phyloP scores from a whole-genome alignment of 2,888 invertebrate genomes.

The Andrena marginata region DNA sequence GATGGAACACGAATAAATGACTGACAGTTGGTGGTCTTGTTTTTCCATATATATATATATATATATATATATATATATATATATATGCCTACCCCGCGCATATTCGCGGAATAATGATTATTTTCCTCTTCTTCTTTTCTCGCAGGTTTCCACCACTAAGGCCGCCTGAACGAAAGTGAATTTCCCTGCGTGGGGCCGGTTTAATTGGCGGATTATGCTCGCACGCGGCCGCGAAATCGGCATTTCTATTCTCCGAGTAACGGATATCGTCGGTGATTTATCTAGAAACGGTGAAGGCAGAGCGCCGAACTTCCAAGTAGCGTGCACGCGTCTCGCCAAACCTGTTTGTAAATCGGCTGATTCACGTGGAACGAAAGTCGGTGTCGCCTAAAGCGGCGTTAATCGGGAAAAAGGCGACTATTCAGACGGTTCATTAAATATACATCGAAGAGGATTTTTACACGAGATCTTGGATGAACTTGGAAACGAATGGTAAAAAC shows the following conservation, averaged over 20 bases:
- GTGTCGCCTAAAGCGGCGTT: slow-evolving; percentile 16
- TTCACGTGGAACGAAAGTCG: slow-evolving; percentile 48
- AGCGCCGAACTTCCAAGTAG: slow-evolving; percentile 22
- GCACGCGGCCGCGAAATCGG: not conserved
- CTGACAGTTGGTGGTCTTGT: not conserved
- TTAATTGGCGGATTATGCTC: slow-evolving; percentile 31
- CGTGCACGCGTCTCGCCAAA: slow-evolving; percentile 22
- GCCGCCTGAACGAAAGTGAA: slow-evolving; percentile 67
- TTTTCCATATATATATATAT: slow-evolving; percentile 18
- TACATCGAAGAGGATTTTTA: not conserved
- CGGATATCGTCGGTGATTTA: not conserved
- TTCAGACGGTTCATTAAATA: slow-evolving; percentile 19
- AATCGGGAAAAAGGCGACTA: not conserved
- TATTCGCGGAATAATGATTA: slow-evolving; percentile 13
- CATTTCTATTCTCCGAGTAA: slow-evolving; percentile 7
- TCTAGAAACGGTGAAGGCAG: slow-evolving; percentile 19
- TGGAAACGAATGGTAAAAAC: too few relatives aligned
- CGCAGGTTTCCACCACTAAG: slow-evolving; percentile 23
- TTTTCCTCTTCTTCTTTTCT: not conserved
- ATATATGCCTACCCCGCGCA: not conserved
- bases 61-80: too few relatives aligned
- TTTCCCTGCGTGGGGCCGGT: slow-evolving; percentile 44
- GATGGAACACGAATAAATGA: not conserved
- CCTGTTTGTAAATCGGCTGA: slow-evolving; percentile 37
- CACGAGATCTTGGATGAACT: not conserved